A percentile compares a stretch with the other conserved stretches of the same genome.
Conservation (phyloP, 2,888 invertebrate genomes). For the Sturmia bella region DNA sequence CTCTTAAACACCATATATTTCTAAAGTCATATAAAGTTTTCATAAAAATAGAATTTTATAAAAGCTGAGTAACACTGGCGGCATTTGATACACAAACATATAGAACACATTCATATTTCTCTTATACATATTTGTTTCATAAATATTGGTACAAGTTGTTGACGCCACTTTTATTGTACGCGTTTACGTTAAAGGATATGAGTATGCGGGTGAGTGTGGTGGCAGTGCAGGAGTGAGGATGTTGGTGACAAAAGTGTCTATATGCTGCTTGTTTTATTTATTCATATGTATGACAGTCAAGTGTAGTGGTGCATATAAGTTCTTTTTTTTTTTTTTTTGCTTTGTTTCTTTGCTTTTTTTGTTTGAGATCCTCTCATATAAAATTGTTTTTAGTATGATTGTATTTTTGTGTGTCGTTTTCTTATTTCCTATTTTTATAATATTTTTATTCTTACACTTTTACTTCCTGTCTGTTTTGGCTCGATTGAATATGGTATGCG, state of each 20-base stretch:
- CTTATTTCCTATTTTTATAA: conserved; percentile 33
- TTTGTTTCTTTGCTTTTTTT: conserved; percentile 31
- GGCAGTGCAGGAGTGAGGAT: conserved; percentile 37
- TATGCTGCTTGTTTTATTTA: conserved; percentile 15
- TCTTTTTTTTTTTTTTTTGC: conserved; percentile 30
- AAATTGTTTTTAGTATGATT: conserved; percentile 34
- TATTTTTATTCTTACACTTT: conserved; percentile 62
- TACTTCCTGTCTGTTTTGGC: conserved; percentile 53
- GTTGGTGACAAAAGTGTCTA: conserved; percentile 26
- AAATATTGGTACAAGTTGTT: conserved; percentile 67
- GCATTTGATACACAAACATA: conserved; percentile 43
- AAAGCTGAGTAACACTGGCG: conserved; percentile 65
- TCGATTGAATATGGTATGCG: conserved; percentile 40
- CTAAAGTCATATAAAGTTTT: conserved; percentile 1
- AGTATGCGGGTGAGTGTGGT: not conserved
- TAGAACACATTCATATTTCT: conserved; percentile 24
- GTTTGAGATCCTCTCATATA: conserved; percentile 23
- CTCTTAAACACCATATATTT: not conserved
- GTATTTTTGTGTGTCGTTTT: conserved; percentile 13
- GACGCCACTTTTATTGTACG: conserved; percentile 66
- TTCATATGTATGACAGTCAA: conserved; percentile 49
- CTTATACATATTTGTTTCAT: conserved; percentile 58
- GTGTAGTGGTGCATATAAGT: conserved; percentile 63
- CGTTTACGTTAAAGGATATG: conserved; percentile 2
- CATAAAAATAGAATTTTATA: conserved; percentile 41